These are phyloP conservation scores for Thyatira batis DNA, from an alignment of 2,888 invertebrate species.

Conservation along the genomic window DNA sequence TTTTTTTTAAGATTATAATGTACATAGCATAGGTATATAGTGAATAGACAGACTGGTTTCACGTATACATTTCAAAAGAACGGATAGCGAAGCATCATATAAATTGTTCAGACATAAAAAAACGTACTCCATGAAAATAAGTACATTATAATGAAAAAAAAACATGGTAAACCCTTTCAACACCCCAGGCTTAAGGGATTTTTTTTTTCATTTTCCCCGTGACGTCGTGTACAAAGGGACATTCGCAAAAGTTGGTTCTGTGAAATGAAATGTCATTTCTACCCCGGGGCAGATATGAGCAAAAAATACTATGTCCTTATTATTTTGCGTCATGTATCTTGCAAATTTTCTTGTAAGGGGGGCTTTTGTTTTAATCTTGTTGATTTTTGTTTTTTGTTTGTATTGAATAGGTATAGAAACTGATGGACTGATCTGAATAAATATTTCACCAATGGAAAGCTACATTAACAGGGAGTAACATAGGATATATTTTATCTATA, in stretches of 20 bases:
- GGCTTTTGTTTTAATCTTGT: too few species aligned
- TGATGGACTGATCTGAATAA: too few species aligned
- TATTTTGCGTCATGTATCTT: neutral
- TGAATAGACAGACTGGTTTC: too few species aligned
- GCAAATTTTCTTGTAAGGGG: neutral
- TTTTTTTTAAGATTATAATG: too few species aligned
- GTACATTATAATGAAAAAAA: neutral
- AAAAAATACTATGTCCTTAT: neutral
- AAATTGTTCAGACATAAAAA: neutral
- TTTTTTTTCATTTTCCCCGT: neutral
- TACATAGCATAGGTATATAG: too few species aligned
- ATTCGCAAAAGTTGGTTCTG: neutral
- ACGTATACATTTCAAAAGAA: too few species aligned
- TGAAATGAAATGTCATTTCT: neutral
- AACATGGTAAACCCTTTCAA: neutral
- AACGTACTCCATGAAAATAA: neutral
- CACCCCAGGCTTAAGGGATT: neutral
- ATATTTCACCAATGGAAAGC: too few species aligned
- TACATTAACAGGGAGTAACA: too few species aligned
- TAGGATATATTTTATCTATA: too few species aligned
- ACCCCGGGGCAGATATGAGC: neutral
- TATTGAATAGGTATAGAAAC: too few species aligned
- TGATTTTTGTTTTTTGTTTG: too few species aligned
- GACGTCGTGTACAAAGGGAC: neutral
- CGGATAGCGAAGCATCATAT: too few species aligned